These are phyloP conservation scores for Myzus persicae DNA, from an alignment of 1,140 invertebrate genomes.

Conservation along the genomic window DNA sequence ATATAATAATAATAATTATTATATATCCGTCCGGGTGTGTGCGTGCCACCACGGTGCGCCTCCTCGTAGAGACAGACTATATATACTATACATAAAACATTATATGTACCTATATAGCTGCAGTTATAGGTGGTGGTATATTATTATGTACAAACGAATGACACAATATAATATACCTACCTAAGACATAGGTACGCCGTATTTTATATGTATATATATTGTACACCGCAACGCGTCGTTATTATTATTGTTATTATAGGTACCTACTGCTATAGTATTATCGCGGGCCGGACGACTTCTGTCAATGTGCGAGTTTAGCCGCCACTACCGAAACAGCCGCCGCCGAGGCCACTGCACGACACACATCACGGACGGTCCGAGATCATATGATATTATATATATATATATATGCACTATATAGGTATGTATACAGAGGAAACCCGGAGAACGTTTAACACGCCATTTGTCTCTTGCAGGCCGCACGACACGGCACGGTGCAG, in stretches of 20 bases:
- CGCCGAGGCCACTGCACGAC: not conserved
- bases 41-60: not conserved
- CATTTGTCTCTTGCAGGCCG: not conserved
- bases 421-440: not conserved
- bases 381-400: not conserved
- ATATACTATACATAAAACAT: not conserved
- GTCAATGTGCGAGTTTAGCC: not conserved
- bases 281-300: slow-evolving; percentile 24
- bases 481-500: not conserved
- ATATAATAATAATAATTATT: slow-evolving; percentile 23
- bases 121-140: not conserved
- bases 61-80: not conserved
- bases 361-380: not conserved
- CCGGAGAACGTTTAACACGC: slow-evolving; percentile 23
- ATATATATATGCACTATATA: not conserved
- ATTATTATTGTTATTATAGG: not conserved
- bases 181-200: no score
- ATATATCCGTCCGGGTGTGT: not conserved
- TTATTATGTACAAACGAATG: not conserved
- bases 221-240: not conserved
- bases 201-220: no score
- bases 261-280: not conserved
- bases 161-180: slow-evolving; percentile 18
- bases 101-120: no score
- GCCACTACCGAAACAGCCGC: not conserved